Evolutionary conservation across 2,113 vertebrate species (phyloP), one percentile per base, ranked within the genome.

Genomic region (Platichthys stellatus): DNA sequence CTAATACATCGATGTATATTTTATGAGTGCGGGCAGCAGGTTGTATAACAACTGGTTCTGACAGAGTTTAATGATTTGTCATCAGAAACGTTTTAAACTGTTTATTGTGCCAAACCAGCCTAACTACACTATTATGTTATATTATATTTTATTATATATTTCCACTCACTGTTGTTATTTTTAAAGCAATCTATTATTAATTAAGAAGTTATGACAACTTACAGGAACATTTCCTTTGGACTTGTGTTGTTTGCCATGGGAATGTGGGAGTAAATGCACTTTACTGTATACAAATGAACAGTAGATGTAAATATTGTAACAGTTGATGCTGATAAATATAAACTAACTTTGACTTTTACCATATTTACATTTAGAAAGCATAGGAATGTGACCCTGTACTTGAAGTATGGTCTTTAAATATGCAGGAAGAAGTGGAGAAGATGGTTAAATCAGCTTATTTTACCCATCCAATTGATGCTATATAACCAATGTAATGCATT

Each of bases 1-100:
- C 81, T 9, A 71, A 81, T 74, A 56, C 58, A 77, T 74, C 47
- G 73, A 70, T 73, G 69, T 74, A 86, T 74, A 78, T 24, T 80
- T 83, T 76, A 26, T 86, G 56, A 72, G 47, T 53, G 14, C 61
- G 47, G 47, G 51, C 17, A 67, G 18, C 13, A 21, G 5, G 20
- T 43, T 81, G 63, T 3, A 59, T 56, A 49, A 57, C 14, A 78
- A 63, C 4, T 51, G 59, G 23, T 82, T 84, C 69, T 72, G 21
- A 53, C 4, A 57, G 26, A 58, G 38, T 35, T 61, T 15, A 35
- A 9, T 40, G 2, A 18, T 58, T 58, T 35, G 14, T 65, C 21
- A 64, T 59, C 45, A 31, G 45, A 59, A 40, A 58, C 2, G 14
- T 31, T 15, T 26, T 58, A 23, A 1, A 5, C 15, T 5, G 6